Evolutionary conservation across 2,797 vertebrate species (phyloP).

Genomic region (Hydrophis major): DNA sequence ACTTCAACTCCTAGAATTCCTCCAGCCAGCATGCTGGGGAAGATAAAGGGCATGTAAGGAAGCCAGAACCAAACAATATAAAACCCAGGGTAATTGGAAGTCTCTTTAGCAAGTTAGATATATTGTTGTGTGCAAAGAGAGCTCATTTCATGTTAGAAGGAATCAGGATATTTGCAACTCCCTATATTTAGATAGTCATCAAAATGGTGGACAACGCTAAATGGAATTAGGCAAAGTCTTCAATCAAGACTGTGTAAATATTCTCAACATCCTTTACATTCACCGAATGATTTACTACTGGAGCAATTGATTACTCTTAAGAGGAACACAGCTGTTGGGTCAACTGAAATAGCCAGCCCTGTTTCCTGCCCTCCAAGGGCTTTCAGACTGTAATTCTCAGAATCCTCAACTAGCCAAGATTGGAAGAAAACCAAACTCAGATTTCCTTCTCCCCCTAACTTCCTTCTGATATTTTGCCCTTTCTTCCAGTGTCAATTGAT

Average conservation of each 20-base stretch:
- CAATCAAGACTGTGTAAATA: background rate
- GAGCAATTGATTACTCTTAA: background rate
- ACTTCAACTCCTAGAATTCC: background rate
- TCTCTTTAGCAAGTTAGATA: background rate
- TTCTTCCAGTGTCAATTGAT: slow-evolving; percentile 89
- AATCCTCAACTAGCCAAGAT: background rate
- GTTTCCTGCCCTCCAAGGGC: background rate
- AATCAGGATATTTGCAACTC: background rate
- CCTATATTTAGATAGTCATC: background rate
- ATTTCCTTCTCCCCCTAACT: rapidly evolving
- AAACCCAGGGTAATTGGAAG: background rate
- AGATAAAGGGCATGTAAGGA: background rate
- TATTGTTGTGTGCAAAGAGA: background rate
- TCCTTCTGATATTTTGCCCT: background rate
- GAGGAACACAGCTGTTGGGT: background rate
- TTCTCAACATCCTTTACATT: background rate
- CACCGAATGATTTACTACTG: background rate
- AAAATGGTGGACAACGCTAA: background rate
- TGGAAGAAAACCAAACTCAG: too few relatives aligned
- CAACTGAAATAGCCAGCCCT: background rate
- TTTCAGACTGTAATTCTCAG: background rate
- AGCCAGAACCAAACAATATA: background rate
- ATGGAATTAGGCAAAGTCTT: background rate
- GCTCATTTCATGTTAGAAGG: background rate
- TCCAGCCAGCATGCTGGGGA: background rate